A percentile compares a stretch with the other conserved stretches of the same genome.
Conservation (phyloP, 2,113 vertebrate species). For the Thoracochromis brauschi region DNA sequence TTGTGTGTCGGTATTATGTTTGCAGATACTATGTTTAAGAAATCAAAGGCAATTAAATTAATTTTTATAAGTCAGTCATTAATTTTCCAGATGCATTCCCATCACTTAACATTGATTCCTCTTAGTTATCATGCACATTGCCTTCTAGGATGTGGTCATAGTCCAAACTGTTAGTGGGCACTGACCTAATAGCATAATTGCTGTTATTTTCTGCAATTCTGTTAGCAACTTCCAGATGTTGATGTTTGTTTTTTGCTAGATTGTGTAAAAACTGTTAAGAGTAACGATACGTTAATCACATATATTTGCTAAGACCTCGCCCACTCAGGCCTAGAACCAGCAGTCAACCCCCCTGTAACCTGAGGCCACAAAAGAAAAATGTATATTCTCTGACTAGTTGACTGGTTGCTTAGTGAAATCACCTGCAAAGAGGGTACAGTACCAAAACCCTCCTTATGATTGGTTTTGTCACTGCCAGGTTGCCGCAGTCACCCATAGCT, state of each 20-base stretch:
- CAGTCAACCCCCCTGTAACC: neutral
- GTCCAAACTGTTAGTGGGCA: neutral
- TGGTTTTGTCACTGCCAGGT: neutral
- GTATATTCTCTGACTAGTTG: neutral
- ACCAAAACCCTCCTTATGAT: neutral
- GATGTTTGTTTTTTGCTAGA: neutral
- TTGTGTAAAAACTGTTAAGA: neutral
- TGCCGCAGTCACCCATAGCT: neutral
- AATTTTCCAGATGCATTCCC: neutral
- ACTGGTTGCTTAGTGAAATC: neutral
- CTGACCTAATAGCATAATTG: neutral
- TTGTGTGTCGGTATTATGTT: neutral
- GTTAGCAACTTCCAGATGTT: neutral
- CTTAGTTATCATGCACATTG: neutral
- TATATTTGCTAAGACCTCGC: neutral
- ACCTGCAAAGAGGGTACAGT: neutral
- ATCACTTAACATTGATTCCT: neutral
- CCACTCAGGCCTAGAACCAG: neutral
- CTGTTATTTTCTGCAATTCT: neutral
- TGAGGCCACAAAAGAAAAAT: neutral
- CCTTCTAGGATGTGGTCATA: neutral
- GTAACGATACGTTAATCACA: neutral
- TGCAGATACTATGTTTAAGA: neutral
- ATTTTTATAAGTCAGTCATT: neutral
- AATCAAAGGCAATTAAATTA: neutral